Evolutionary conservation across 2,888 invertebrate species (phyloP).

Genomic region (Lasioglossum leucozonium): DNA sequence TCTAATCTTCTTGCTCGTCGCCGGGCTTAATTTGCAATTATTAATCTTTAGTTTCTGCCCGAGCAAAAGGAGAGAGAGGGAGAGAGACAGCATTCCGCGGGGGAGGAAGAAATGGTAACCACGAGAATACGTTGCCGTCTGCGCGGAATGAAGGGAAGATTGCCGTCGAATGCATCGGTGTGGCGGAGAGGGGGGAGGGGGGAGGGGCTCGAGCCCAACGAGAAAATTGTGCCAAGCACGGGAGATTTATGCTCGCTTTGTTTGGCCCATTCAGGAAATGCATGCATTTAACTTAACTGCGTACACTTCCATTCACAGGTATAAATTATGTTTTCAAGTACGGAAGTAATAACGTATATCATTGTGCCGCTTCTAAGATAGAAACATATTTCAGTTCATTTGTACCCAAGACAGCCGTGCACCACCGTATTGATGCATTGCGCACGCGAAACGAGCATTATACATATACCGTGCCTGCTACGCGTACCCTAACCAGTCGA

Average conservation of each 20-base stretch:
- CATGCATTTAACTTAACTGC: slow-evolving; percentile 67
- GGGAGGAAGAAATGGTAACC: background rate
- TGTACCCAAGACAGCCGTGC: slow-evolving; percentile 30
- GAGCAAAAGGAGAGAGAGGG: slow-evolving; percentile 1
- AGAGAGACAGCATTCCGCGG: no score
- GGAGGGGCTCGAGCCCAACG: background rate
- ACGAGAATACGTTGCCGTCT: slow-evolving; percentile 15
- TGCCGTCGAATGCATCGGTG: background rate
- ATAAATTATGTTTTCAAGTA: slow-evolving; percentile 67
- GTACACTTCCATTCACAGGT: slow-evolving; percentile 51
- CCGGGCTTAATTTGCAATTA: background rate
- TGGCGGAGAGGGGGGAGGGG: background rate
- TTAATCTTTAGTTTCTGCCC: background rate
- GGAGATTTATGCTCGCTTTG: slow-evolving; percentile 57
- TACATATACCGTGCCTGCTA: background rate
- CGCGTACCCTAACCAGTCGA: slow-evolving; percentile 5
- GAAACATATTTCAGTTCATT: slow-evolving; percentile 52
- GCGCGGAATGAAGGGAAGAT: slow-evolving; percentile 17
- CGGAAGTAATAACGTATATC: slow-evolving; percentile 62
- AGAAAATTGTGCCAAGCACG: slow-evolving; percentile 56
- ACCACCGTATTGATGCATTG: slow-evolving; percentile 41
- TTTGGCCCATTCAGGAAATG: slow-evolving; percentile 66
- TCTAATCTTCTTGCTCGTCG: background rate
- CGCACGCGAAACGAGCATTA: slow-evolving; percentile 2
- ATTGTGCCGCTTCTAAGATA: slow-evolving; percentile 42